Percentiles rank a stretch among this genome's conserved stretches.
phyloP scores from a whole-genome alignment of 2,888 invertebrate genomes.

The Tetanocera ferruginea region DNA sequence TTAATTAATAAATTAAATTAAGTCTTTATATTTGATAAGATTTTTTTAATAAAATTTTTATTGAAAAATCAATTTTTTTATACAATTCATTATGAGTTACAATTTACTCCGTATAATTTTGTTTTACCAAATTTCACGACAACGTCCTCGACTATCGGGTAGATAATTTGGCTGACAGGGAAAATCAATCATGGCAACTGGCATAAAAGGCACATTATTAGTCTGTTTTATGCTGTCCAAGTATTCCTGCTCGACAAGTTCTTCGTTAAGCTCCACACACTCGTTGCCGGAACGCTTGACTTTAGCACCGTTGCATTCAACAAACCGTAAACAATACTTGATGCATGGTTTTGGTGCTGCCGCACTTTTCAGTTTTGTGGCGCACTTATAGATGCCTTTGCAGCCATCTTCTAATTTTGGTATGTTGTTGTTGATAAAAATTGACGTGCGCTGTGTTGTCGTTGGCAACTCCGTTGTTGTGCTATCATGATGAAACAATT shows the following conservation, averaged over 20 bases:
- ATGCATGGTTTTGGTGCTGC: slow-evolving; percentile 55
- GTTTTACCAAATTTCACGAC: slow-evolving; percentile 61
- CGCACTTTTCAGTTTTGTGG: slow-evolving; percentile 55
- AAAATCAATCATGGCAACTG: slow-evolving; percentile 66
- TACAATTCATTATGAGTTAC: too few relatives aligned
- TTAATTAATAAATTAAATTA: too few relatives aligned
- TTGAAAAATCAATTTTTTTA: too few relatives aligned
- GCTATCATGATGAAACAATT: slow-evolving; percentile 20
- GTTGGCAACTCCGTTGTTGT: slow-evolving; percentile 45
- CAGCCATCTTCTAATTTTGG: slow-evolving; percentile 56
- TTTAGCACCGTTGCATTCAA: slow-evolving; percentile 52
- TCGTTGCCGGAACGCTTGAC: slow-evolving; percentile 51
- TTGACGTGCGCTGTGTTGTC: slow-evolving; percentile 14
- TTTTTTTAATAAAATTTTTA: too few relatives aligned
- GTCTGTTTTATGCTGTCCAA: slow-evolving; percentile 26
- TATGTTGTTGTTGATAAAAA: slow-evolving; percentile 52
- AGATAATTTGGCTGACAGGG: slow-evolving; percentile 66
- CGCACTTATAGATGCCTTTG: slow-evolving; percentile 53
- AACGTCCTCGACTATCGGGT: slow-evolving; percentile 65
- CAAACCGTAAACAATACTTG: slow-evolving; percentile 59
- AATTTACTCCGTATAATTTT: too few relatives aligned
- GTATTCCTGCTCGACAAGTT: slow-evolving; percentile 50
- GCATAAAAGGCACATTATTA: slow-evolving; percentile 48
- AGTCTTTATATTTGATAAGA: too few relatives aligned
- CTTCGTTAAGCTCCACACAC: slow-evolving; percentile 60